Evolutionary conservation across 2,888 invertebrate genomes (phyloP), one percentile per base, ranked within the genome.

Genomic region (Clitarchus hookeri): DNA sequence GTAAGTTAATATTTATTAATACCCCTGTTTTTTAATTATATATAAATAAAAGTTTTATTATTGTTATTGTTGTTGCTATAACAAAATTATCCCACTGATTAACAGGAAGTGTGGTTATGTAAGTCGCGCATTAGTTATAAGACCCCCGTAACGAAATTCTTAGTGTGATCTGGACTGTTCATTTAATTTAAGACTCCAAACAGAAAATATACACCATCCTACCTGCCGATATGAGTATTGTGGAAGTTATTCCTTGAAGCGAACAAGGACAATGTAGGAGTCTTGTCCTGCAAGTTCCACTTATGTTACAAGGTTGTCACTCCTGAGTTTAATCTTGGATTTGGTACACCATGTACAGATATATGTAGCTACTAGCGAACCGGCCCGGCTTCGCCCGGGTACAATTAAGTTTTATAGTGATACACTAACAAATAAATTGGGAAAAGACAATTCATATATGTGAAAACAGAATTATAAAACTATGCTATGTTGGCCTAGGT

Each of bases 331-430:
- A 84, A 84, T 36, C 27, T 65, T 26, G 84, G 54, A 26, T 84
- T 84, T 84, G 84, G 84, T 65, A 26, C 84, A 26, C 84, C 84
- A 84, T 23, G 84, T 9, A 84, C 84, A 54, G 65, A 84, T 65
- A 27, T 84, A 6, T 84, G 84, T 65, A 84, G 84, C n/a, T 84
- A 84, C n/a, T n/a, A n/a, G n/a, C n/a, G n/a, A n/a, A n/a, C n/a
- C n/a, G n/a, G n/a, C n/a, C n/a, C n/a, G n/a, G n/a, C n/a, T n/a
- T n/a, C n/a, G n/a, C n/a, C n/a, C n/a, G n/a, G n/a, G n/a, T n/a
- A n/a, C n/a, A n/a, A n/a, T n/a, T n/a, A n/a, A n/a, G n/a, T n/a
- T n/a, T n/a, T n/a, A n/a, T n/a, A n/a, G n/a, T n/a, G n/a, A n/a
- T n/a, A n/a, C n/a, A n/a, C n/a, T n/a, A n/a, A n/a, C n/a, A n/a